Evolutionary conservation across 2,888 invertebrate species (phyloP), one percentile per base, ranked within the genome.

Genomic region (Synanthedon myopaeformis): DNA sequence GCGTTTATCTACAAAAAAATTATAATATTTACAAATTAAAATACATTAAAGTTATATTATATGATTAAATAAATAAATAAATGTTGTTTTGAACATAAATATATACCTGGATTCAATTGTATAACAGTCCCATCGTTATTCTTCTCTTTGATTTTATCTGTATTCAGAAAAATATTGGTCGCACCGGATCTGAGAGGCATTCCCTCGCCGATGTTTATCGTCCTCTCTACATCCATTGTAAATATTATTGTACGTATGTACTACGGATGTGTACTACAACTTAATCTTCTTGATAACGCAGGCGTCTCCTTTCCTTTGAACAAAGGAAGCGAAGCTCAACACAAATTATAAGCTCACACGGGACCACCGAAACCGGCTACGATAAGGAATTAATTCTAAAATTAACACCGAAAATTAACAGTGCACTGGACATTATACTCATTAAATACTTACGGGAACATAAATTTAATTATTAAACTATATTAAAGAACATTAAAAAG

Each of bases 141-240:
- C 58, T 72, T 60, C 74, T 82, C 85, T 53, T 72, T 69, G 67
- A 65, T 75, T 72, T 76, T 80, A 63, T 79, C 77, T 59, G 85
- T 79, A 67, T 85, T 84, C 69, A 86, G 70, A 75, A 81, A 84
- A 65, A 86, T 84, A 59, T 81, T 85, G 54, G 85, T 80, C 64
- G 79, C 77, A 77, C 81, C 82, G 42, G 82, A 69, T 62, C 84
- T 84, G 55, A 86, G 70, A 41, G 86, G 86, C 52, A 82, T 76
- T 54, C 82, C 85, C 65, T 86, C 86, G 59, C 78, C 70, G 58
- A 81, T 61, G 65, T 80, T 74, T 61, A 82, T 75, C 78, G 80
- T 86, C 64, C 74, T 76, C 61, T 82, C 82, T 51, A 70, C 72
- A 62, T 83, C 83, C 86, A 86, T 86, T 65, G 57, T 79, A 66